Conservation (phyloP, 1,140 invertebrate genomes). For the Conus ventricosus region DNA sequence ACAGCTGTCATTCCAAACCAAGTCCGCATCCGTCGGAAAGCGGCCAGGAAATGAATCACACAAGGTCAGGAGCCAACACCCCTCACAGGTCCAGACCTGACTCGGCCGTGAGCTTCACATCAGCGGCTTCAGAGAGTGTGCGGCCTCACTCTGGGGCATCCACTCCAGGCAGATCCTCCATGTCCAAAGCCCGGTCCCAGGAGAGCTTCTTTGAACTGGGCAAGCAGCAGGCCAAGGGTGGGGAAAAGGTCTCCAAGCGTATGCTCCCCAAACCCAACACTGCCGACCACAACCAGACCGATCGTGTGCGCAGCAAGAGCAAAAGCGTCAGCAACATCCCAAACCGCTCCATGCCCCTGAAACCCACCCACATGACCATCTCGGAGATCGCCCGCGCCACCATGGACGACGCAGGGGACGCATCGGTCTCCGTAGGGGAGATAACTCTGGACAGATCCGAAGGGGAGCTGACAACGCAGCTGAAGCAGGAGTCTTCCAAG, state of each 20-base stretch:
- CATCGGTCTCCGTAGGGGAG: neutral
- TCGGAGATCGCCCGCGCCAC: conserved; percentile 54
- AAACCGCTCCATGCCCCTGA: conserved; percentile 55
- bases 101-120: conserved; percentile 58
- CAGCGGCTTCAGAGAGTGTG: conserved; percentile 55
- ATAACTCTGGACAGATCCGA: conserved; percentile 47
- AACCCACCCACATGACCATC: conserved; percentile 64
- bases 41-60: neutral
- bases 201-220: conserved; percentile 61
- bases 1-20: neutral
- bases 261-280: conserved; percentile 60
- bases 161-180: neutral
- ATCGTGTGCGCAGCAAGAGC: conserved; percentile 63
- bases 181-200: conserved; percentile 61
- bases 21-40: neutral
- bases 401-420: conserved; percentile 48
- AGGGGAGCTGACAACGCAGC: conserved; percentile 59
- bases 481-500: conserved; percentile 65
- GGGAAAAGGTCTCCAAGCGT: conserved; percentile 52
- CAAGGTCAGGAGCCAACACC: conserved; percentile 37
- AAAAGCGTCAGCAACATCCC: conserved; percentile 62
- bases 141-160: neutral
- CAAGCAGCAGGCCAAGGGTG: conserved; percentile 26
- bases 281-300: no score
- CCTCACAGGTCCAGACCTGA: conserved; percentile 49